A percentile compares a stretch with the other conserved stretches of the same genome.
phyloP scores from a whole-genome alignment of 2,113 vertebrate species.

The Chlorocebus sabaeus region DNA sequence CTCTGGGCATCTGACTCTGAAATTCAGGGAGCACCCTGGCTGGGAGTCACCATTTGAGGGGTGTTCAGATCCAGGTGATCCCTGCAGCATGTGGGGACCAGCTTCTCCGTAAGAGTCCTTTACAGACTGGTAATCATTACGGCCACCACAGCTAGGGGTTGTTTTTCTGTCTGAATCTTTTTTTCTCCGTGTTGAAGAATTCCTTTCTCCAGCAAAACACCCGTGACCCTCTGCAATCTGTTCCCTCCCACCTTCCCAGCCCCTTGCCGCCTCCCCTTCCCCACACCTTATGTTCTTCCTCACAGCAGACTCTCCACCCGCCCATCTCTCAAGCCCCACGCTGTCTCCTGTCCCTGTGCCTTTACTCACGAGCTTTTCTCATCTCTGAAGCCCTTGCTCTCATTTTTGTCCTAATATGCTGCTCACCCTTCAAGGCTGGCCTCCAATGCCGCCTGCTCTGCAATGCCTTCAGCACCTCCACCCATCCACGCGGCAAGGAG shows the following conservation, averaged over 20 bases:
- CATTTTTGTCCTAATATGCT: background rate
- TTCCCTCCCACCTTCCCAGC: background rate
- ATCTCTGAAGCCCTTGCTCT: accelerated
- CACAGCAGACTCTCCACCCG: accelerated
- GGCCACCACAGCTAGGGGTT: accelerated
- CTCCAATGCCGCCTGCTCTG: background rate
- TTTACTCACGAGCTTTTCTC: background rate
- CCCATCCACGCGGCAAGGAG: background rate
- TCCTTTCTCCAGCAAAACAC: accelerated
- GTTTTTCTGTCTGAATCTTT: background rate
- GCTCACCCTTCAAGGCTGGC: background rate
- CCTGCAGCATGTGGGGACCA: background rate
- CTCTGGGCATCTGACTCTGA: background rate
- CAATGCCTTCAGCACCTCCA: background rate
- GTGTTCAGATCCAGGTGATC: no score
- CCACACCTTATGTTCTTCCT: accelerated
- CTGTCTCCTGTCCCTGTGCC: accelerated
- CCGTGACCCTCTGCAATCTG: background rate
- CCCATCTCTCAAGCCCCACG: background rate
- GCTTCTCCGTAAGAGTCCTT: background rate
- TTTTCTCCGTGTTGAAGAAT: background rate
- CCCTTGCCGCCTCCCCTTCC: background rate
- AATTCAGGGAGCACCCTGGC: background rate
- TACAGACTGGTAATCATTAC: accelerated
- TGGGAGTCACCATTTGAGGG: background rate